Evolutionary conservation across 1,140 invertebrate species (phyloP), one percentile per base, ranked within the genome.

Genomic region (Uloborus diversus): DNA sequence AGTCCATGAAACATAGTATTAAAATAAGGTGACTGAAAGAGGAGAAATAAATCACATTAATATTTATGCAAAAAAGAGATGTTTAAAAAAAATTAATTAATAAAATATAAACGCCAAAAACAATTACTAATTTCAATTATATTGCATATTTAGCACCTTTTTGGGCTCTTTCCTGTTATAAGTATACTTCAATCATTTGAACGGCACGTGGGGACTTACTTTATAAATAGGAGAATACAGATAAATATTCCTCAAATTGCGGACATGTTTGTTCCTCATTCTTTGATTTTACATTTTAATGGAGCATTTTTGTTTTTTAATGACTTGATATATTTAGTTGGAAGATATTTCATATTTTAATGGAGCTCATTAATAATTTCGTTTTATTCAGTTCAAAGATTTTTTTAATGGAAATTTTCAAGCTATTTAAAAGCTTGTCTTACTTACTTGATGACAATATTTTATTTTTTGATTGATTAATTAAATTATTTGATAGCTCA

Each of bases 1-100:
- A 91, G 90, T 5, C 93, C 93, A 84, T 90, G 92, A 86, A 95
- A 94, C 93, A 95, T 94, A 84, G 92, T 93, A 14, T 90, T 89
- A 87, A 94, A 94, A 85, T 94, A 94, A 3, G 92, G 92, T 84
- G 92, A 94, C 90, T 94, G 85, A 79, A 88, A 61, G 87, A 73
- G 3, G 37, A 35, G 27, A 37, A 35, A 37, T 4, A 3, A 5
- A n/a, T 65, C 76, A 83, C 71, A 69, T 69, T 81, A 37, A 73
- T 81, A 59, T 82, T 57, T 20, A 57, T 57, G 25, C n/a, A 65
- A 35, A 42, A 37, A 35, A 37, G 9, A 3, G 4, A n/a, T 33
- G 3, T n/a, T n/a, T 3, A 37, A 42, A 35, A 4, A n/a, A 65
- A 23, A 17, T 13, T 33, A 35, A 33, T 20, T 2, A 23, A 23